Percentiles rank a stretch among this genome's conserved stretches.
These are phyloP conservation scores for Ageneiosus marmoratus DNA, from an alignment of 2,113 vertebrate genomes.

Conservation along the genomic window DNA sequence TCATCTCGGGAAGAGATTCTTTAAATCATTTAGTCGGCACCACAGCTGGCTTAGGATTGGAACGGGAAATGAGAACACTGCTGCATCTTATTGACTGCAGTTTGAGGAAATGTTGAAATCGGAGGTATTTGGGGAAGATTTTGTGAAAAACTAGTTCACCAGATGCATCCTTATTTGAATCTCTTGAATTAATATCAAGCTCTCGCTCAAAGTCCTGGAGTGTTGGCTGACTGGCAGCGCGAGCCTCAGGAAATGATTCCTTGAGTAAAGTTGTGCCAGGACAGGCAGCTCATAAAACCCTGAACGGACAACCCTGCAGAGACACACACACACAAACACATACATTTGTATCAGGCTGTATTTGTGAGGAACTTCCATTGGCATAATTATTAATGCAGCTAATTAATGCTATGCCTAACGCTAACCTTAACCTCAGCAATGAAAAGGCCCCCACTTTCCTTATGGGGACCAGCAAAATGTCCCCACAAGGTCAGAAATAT, in stretches of 20 bases:
- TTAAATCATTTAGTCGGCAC: not conserved
- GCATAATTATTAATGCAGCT: too few relatives aligned
- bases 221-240: slow-evolving; percentile 36
- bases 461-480: too few relatives aligned
- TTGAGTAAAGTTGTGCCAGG: slow-evolving; percentile 32
- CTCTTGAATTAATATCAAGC: slow-evolving; percentile 14
- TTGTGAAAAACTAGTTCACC: slow-evolving; percentile 7
- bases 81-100: slow-evolving; percentile 3
- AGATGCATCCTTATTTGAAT: slow-evolving; percentile 17
- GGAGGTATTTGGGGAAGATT: slow-evolving; percentile 2
- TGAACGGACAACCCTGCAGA: slow-evolving; percentile 21
- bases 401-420: too few relatives aligned
- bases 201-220: not conserved
- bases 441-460: too few relatives aligned
- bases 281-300: slow-evolving; percentile 53
- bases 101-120: slow-evolving; percentile 24
- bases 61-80: not conserved
- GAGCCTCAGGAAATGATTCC: slow-evolving; percentile 40
- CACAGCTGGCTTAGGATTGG: slow-evolving; percentile 13
- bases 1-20: not conserved
- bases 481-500: too few relatives aligned
- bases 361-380: too few relatives aligned
- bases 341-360: not conserved
- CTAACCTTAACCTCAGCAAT: too few relatives aligned
- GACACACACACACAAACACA: slow-evolving; percentile 20